Percentiles rank a stretch among this genome's conserved stretches.
These are phyloP conservation scores for Zophobas atratus DNA, from an alignment of 1,140 invertebrate species.

Conservation along the genomic window DNA sequence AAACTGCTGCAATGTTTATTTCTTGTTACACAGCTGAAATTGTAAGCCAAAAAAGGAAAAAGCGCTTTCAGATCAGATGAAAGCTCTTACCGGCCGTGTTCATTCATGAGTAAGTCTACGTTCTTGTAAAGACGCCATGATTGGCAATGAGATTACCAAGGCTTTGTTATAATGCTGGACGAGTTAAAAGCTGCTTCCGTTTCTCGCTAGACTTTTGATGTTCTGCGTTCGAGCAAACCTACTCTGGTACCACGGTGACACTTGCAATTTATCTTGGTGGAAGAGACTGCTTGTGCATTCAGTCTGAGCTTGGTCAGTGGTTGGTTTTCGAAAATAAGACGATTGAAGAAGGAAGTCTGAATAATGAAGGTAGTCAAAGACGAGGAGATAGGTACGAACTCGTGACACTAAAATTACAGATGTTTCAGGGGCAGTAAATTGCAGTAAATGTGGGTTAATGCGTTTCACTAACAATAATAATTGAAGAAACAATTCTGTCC, in stretches of 20 bases:
- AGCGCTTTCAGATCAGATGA: background rate
- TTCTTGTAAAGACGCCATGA: background rate
- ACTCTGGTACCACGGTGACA: background rate
- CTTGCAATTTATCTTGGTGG: background rate
- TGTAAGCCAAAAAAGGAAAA: background rate
- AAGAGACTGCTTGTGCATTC: too few species aligned
- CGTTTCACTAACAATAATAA: too few species aligned
- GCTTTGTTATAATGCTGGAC: slow-evolving; percentile 1
- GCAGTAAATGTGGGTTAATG: too few species aligned
- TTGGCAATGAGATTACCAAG: background rate
- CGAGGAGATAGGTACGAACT: too few species aligned
- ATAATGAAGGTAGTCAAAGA: too few species aligned
- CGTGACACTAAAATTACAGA: too few species aligned
- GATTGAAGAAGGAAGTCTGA: too few species aligned
- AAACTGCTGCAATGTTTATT: background rate
- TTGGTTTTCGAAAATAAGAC: too few species aligned
- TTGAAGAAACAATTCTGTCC: too few species aligned
- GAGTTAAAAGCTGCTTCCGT: background rate
- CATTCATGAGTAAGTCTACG: background rate
- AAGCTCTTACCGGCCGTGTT: background rate
- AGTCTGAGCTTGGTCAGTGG: too few species aligned
- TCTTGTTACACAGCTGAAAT: background rate
- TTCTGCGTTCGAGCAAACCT: background rate
- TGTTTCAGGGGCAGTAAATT: too few species aligned
- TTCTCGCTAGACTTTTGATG: background rate